Percentiles rank a stretch among this genome's conserved stretches.
Conservation (phyloP, 2,888 invertebrate species). For the Aspidiotus destructor region DNA sequence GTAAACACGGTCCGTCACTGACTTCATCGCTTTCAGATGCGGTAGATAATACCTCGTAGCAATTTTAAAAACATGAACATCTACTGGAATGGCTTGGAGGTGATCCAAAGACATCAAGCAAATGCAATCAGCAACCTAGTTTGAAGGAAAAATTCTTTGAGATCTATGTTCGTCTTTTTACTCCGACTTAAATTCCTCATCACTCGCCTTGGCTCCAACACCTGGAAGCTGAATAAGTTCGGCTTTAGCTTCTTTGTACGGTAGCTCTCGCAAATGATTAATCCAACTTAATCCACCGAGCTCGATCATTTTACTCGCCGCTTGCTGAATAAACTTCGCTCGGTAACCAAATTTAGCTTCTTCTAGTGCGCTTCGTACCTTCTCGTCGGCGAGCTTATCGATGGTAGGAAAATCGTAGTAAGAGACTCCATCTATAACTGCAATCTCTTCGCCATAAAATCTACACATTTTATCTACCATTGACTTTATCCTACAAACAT, state of each 20-base stretch:
- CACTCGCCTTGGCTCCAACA: constrained; percentile 77
- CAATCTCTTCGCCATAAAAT: constrained; percentile 69
- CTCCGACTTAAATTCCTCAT: not conserved
- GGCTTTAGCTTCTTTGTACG: constrained; percentile 62
- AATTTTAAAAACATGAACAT: constrained; percentile 92
- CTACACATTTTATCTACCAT: constrained; percentile 84
- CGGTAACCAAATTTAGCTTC: constrained; percentile 76
- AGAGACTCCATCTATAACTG: constrained; percentile 51
- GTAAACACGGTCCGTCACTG: constrained; percentile 71
- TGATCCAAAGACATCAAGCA: constrained; percentile 92
- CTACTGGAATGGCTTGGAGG: constrained; percentile 80
- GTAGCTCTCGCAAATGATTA: constrained; percentile 51
- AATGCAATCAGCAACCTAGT: constrained; percentile 89
- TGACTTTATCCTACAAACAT: constrained; percentile 56
- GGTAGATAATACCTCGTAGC: constrained; percentile 68
- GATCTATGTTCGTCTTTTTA: not conserved
- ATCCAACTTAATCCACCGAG: constrained; percentile 69
- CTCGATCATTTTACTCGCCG: constrained; percentile 58
- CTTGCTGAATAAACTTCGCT: constrained; percentile 71
- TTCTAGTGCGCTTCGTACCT: constrained; percentile 63
- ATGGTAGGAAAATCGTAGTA: constrained; percentile 78
- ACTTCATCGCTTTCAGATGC: constrained; percentile 58
- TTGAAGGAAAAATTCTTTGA: not conserved
- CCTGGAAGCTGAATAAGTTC: constrained; percentile 72
- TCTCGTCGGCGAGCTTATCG: constrained; percentile 48